phyloP scores from a whole-genome alignment of 2,888 invertebrate species.

The Pristionchus maxplancki region DNA sequence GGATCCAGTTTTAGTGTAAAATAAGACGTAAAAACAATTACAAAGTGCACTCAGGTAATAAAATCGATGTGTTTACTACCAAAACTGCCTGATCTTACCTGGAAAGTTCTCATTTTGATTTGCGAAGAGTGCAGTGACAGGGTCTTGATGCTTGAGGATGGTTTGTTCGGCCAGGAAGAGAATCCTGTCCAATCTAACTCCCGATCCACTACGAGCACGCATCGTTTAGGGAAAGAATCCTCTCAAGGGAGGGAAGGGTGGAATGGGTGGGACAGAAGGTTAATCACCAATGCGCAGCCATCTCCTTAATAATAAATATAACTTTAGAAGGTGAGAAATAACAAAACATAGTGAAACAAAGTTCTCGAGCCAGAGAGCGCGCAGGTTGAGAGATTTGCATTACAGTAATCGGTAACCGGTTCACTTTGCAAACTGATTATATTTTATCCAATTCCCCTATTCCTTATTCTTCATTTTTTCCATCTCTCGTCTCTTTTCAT shows the following conservation, averaged over 20 bases:
- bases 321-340: background rate
- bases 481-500: background rate
- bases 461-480: background rate
- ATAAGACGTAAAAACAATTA: too few relatives aligned
- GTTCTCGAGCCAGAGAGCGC: background rate
- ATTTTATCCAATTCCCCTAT: too few relatives aligned
- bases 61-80: too few relatives aligned
- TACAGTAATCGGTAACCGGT: too few relatives aligned
- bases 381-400: background rate
- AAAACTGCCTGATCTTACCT: conserved; percentile 60
- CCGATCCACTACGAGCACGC: conserved; percentile 80
- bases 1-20: background rate
- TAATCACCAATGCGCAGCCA: background rate
- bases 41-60: too few relatives aligned
- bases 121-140: conserved; percentile 96
- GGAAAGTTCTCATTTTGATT: conserved; percentile 81
- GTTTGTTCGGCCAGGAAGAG: conserved; percentile 94
- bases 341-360: background rate
- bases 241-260: conserved; percentile 19
- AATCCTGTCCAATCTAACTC: conserved; percentile 91
- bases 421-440: conserved; percentile 5
- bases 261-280: background rate
- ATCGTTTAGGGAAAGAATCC: conserved; percentile 65
- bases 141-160: conserved; percentile 93
- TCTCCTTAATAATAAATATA: background rate